Evolutionary conservation across 2,113 vertebrate species (phyloP).

Genomic region (Scomber japonicus): DNA sequence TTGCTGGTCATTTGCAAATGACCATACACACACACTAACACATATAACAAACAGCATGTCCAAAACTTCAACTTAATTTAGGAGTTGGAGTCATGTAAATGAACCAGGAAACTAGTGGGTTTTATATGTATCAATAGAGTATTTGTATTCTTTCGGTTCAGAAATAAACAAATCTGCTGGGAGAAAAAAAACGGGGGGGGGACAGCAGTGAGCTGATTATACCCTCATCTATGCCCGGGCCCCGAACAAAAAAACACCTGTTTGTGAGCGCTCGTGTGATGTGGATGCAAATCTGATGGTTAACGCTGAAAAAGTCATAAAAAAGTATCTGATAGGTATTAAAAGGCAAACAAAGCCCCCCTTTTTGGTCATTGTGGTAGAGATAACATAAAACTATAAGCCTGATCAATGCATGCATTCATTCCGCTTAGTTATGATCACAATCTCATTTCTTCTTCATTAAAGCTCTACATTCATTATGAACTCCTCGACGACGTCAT

Average conservation of each 20-base stretch:
- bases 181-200: background rate
- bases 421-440: too few species aligned
- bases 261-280: background rate
- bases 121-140: slow-evolving; percentile 59
- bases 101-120: slow-evolving; percentile 64
- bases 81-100: slow-evolving; percentile 73
- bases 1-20: slow-evolving; percentile 61
- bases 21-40: slow-evolving; percentile 8
- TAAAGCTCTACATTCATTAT: background rate
- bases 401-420: background rate
- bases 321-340: slow-evolving; percentile 1
- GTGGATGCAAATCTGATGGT: slow-evolving; percentile 60
- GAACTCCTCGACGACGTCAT: background rate
- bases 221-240: slow-evolving; percentile 18
- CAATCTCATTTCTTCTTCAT: background rate
- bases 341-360: background rate
- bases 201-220: slow-evolving; percentile 1
- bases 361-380: background rate
- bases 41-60: background rate
- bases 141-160: slow-evolving; percentile 58
- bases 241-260: slow-evolving; percentile 30
- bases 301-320: slow-evolving; percentile 7
- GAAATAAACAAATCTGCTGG: slow-evolving; percentile 75
- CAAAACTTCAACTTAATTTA: background rate
- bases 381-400: background rate